A percentile compares a stretch with the other conserved stretches of the same genome.
Evolutionary conservation across 2,113 vertebrate species (phyloP).

Genomic region (Myiagra hebetior): DNA sequence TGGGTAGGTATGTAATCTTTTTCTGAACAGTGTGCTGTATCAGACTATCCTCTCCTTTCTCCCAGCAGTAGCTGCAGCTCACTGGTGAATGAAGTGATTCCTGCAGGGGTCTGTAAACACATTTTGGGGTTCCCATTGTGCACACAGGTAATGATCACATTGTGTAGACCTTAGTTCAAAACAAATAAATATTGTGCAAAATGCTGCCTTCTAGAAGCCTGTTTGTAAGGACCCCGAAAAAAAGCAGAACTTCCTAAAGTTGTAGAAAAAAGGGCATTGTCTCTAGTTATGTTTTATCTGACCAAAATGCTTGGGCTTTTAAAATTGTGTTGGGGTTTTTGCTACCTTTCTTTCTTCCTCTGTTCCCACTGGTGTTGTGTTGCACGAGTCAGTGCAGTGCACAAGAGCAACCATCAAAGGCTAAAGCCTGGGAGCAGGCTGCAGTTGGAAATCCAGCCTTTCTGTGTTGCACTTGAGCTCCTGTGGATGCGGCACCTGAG

Average conservation of each 20-base stretch:
- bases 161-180: neutral
- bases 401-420: neutral
- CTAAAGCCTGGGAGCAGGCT: neutral
- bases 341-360: neutral
- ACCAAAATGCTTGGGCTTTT: neutral
- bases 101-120: neutral
- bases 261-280: neutral
- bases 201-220: neutral
- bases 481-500: neutral
- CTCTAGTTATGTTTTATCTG: neutral
- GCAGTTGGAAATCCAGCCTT: neutral
- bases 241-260: neutral
- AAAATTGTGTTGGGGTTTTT: neutral
- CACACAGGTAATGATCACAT: neutral
- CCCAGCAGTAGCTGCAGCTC: neutral
- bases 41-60: neutral
- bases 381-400: fast-evolving
- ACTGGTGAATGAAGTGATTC: neutral
- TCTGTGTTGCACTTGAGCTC: neutral
- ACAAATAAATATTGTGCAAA: neutral
- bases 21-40: neutral
- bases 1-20: neutral
- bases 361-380: neutral
- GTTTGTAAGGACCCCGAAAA: neutral
- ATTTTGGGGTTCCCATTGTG: neutral